Evolutionary conservation across 2,888 invertebrate genomes (phyloP), one percentile per base, ranked within the genome.

Genomic region (Synergus japonicus): DNA sequence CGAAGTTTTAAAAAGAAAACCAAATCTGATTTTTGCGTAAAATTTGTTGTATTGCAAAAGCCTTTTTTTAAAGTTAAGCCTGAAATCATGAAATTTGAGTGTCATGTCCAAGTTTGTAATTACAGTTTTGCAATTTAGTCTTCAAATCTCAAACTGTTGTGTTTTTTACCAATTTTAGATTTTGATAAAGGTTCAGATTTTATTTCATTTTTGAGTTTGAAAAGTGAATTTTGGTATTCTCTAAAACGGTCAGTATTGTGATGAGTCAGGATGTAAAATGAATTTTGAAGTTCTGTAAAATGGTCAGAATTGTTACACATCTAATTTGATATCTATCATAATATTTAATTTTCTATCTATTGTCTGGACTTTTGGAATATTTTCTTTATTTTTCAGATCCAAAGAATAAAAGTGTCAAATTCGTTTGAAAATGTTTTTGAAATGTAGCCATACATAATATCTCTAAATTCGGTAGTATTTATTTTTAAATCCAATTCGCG

Each of bases 401-500:
- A 46, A 46, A 46, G 46, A 46, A 13, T 46, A 10, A 46, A 46
- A 12, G 29, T 29, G 29, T 29, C 29, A 29, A 29, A 7, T 46
- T 46, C 13, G 37, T 37, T 37, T 37, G 37, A 37, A 37, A 37
- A 4, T 7, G 37, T 37, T 37, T 37, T 37, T 4, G 37, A 37
- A 37, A 37, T 37, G 5, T 37, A 5, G 37, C 37, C 37, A 37
- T 37, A 37, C 37, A 37, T 37, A 37, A 37, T 37, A 37, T 37
- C 0, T 37, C 37, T 37, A 37, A 37, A 13, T 58, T 80, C 64
- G 76, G 78, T 12, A 29, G 2, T 76, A 22, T 18, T n/a, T 37
- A 37, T 5, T 37, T 37, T 37, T 54, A 58, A 83, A 82, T 78
- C 49, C 41, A 29, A 78, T 85, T 84, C 81, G 77, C 82, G 82